A percentile compares a stretch with the other conserved stretches of the same genome.
Evolutionary conservation across 2,888 invertebrate genomes (phyloP).

Genomic region (Lithosia quadra): DNA sequence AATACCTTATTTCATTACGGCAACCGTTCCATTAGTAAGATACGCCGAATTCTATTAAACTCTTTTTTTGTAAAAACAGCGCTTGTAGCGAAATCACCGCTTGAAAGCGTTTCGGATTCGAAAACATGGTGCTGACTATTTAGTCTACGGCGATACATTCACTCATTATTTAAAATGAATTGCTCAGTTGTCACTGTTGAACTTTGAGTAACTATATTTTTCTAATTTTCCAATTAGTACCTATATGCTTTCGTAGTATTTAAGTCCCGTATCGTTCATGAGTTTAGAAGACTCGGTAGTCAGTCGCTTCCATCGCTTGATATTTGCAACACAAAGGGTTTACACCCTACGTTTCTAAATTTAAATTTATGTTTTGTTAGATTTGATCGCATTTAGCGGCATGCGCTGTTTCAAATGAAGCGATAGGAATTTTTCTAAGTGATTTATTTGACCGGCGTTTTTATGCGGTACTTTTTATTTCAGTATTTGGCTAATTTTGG

Average conservation of each 20-base stretch:
- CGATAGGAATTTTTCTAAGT: slow-evolving; percentile 75
- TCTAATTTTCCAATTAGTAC: slow-evolving; percentile 12
- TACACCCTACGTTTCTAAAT: slow-evolving; percentile 79
- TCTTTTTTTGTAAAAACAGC: slow-evolving; percentile 71
- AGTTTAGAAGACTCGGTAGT: slow-evolving; percentile 31
- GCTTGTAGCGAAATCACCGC: slow-evolving; percentile 57
- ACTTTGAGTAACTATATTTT: background rate
- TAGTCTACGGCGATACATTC: background rate
- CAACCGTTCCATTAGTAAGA: slow-evolving; percentile 83
- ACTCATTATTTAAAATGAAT: background rate
- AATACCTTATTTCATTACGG: slow-evolving; percentile 84
- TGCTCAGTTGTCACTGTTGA: slow-evolving; percentile 21
- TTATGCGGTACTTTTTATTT: slow-evolving; percentile 27
- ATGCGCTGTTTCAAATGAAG: slow-evolving; percentile 72
- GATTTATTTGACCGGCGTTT: slow-evolving; percentile 77
- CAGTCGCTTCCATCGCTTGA: slow-evolving; percentile 59
- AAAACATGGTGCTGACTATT: slow-evolving; percentile 31
- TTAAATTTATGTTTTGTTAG: slow-evolving; percentile 87
- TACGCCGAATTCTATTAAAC: slow-evolving; percentile 83
- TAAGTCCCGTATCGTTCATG: slow-evolving; percentile 7
- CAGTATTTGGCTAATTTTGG: slow-evolving; percentile 56
- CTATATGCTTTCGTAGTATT: background rate
- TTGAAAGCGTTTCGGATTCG: slow-evolving; percentile 45
- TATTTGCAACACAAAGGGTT: slow-evolving; percentile 70
- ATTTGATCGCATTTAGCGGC: slow-evolving; percentile 84